Percentiles rank a stretch among this genome's conserved stretches.
Evolutionary conservation across 2,888 invertebrate species (phyloP).

Genomic region (Bedellia somnulentella): DNA sequence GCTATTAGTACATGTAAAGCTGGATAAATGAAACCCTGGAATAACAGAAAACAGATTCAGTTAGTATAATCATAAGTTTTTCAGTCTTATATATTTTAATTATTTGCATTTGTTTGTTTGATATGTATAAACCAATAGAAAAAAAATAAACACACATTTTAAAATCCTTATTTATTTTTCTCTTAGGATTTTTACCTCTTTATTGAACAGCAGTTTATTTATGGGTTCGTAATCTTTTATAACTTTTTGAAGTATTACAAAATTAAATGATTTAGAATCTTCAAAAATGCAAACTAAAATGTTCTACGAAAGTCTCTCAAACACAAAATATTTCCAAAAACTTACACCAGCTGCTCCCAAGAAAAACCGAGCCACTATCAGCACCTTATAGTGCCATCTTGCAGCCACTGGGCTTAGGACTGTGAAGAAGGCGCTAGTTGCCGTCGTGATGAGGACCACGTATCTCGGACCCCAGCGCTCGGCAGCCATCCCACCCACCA

Average conservation of each 20-base stretch:
- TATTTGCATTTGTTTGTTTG: too few relatives aligned
- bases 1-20: conserved; percentile 67
- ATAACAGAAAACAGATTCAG: too few relatives aligned
- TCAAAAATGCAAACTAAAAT: too few relatives aligned
- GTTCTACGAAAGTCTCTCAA: too few relatives aligned
- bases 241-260: too few relatives aligned
- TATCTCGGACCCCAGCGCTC: conserved; percentile 66
- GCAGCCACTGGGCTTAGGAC: conserved; percentile 64
- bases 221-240: too few relatives aligned
- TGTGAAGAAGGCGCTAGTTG: conserved; percentile 58
- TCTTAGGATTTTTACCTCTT: too few relatives aligned
- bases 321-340: too few relatives aligned
- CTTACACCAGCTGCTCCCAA: conserved; percentile 67
- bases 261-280: too few relatives aligned
- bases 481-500: conserved; percentile 67
- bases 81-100: background rate
- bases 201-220: too few relatives aligned
- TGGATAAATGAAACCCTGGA: conserved; percentile 65
- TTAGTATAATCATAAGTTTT: background rate
- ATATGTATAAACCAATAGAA: too few relatives aligned
- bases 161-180: conserved; percentile 11
- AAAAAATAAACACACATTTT: background rate
- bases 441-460: conserved; percentile 56
- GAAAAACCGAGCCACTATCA: conserved; percentile 60
- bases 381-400: conserved; percentile 49